A percentile compares a stretch with the other conserved stretches of the same genome.
Evolutionary conservation across 2,797 vertebrate genomes (phyloP).

Genomic region (Anisognathus igniventris): DNA sequence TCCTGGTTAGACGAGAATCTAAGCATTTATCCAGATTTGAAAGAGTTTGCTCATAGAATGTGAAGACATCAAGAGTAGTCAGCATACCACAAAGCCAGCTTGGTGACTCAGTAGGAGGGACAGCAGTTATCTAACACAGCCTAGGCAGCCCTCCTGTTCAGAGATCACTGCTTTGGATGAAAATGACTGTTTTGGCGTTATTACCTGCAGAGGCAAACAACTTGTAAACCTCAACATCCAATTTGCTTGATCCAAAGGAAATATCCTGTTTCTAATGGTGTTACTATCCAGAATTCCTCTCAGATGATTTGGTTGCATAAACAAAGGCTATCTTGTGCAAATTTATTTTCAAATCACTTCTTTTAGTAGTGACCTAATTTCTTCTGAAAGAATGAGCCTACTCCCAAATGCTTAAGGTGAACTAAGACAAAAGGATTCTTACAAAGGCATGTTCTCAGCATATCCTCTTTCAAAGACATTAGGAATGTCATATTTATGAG

Average conservation of each 20-base stretch:
- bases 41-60: not conserved
- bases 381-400: not conserved
- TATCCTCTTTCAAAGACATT: not conserved
- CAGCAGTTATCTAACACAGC: not conserved
- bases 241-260: not conserved
- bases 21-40: not conserved
- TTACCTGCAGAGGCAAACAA: not conserved
- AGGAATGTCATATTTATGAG: not conserved
- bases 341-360: not conserved
- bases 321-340: not conserved
- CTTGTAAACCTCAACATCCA: not conserved
- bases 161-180: not conserved
- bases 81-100: not conserved
- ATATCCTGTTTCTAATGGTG: not conserved
- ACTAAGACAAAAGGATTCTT: not conserved
- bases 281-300: not conserved
- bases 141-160: not conserved
- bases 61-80: not conserved
- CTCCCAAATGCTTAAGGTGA: not conserved
- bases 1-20: not conserved
- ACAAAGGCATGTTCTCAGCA: not conserved
- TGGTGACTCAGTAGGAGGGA: not conserved
- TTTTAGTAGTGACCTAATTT: not conserved
- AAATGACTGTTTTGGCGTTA: accelerated
- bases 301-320: not conserved